Evolutionary conservation across 2,113 vertebrate genomes (phyloP).

Genomic region (Trichechus manatus): DNA sequence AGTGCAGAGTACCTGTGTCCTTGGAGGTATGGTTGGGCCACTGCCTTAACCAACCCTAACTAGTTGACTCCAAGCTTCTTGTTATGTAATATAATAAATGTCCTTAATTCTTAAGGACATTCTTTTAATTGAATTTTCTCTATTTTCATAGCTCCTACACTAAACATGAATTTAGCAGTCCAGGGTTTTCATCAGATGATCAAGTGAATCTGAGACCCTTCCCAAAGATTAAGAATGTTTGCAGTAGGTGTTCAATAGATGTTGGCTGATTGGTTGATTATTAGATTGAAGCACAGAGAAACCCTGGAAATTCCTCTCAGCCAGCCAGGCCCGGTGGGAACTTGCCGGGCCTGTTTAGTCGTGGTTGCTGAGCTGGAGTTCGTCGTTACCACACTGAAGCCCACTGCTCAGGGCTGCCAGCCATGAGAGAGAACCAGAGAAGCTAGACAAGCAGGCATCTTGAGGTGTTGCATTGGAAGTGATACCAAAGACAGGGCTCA

Average conservation of each 20-base stretch:
- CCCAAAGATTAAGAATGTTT: not conserved
- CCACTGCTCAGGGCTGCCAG: accelerated
- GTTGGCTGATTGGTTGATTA: accelerated
- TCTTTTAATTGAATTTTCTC: not conserved
- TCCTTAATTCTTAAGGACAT: not conserved
- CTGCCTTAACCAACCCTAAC: accelerated
- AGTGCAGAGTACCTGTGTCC: accelerated
- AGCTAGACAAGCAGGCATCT: accelerated
- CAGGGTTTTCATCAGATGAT: not conserved
- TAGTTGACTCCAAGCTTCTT: not conserved
- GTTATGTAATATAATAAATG: accelerated
- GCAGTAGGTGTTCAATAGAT: not conserved
- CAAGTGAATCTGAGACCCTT: not conserved
- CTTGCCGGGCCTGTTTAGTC: too few relatives aligned
- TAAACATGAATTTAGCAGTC: accelerated
- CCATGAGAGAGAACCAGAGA: not conserved
- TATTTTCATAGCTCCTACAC: accelerated
- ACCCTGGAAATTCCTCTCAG: not conserved
- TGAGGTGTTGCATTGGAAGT: accelerated
- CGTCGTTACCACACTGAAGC: accelerated
- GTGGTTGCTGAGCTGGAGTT: accelerated
- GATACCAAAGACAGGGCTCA: not conserved
- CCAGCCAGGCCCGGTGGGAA: accelerated
- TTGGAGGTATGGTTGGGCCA: accelerated
- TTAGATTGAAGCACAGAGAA: not conserved